Percentiles rank a stretch among this genome's conserved stretches.
phyloP scores from a whole-genome alignment of 2,888 invertebrate genomes.

The Eristalis tenax region DNA sequence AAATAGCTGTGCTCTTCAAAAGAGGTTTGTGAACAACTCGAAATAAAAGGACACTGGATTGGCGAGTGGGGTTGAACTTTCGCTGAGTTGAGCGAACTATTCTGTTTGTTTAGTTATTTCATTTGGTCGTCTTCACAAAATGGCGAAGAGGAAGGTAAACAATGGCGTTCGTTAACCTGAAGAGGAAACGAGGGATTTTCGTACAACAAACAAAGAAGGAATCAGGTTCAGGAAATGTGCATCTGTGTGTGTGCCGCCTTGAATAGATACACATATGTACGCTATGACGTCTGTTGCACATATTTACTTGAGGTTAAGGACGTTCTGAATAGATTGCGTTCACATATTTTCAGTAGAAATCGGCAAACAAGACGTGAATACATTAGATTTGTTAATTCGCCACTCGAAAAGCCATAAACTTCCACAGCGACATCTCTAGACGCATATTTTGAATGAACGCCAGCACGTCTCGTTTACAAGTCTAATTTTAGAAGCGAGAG shows the following conservation, averaged over 20 bases:
- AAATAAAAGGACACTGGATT: slow-evolving; percentile 14
- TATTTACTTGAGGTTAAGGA: background rate
- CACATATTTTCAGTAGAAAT: background rate
- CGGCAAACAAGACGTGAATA: background rate
- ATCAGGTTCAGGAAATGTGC: background rate
- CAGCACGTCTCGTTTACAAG: background rate
- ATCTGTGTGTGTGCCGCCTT: background rate
- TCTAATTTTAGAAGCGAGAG: background rate
- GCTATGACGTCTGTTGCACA: background rate
- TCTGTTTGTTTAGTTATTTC: slow-evolving; percentile 3
- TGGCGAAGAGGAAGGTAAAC: background rate
- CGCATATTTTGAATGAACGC: background rate
- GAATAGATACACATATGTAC: background rate
- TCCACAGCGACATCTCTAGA: background rate
- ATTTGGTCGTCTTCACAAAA: background rate
- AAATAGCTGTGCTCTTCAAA: background rate
- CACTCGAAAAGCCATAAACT: background rate
- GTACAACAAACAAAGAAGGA: slow-evolving; percentile 43
- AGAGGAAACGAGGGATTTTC: slow-evolving; percentile 2
- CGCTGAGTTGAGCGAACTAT: slow-evolving; percentile 43
- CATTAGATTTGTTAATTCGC: background rate
- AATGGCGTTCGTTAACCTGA: slow-evolving; percentile 45
- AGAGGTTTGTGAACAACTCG: slow-evolving; percentile 2
- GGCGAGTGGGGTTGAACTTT: slow-evolving; percentile 37
- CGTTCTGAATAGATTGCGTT: background rate